phyloP scores from a whole-genome alignment of 2,797 vertebrate genomes.

The Pelodytes ibericus region DNA sequence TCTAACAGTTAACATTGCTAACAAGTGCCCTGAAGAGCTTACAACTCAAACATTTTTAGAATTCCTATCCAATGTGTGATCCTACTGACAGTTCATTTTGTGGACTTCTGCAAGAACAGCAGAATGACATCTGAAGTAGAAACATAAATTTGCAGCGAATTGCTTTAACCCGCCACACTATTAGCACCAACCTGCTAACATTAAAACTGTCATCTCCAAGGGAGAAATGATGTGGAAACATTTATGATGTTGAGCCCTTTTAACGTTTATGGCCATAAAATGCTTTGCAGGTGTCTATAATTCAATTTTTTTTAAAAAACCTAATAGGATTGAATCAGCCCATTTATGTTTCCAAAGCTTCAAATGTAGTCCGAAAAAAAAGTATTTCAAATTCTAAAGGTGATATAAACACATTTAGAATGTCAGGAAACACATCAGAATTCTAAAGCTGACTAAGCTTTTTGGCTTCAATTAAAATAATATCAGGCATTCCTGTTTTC shows the following conservation, averaged over 20 bases:
- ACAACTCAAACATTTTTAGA: neutral
- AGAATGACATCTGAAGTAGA: neutral
- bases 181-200: constrained; percentile 4
- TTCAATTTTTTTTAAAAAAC: neutral
- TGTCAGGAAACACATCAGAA: constrained; percentile 57
- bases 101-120: neutral
- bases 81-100: constrained; percentile 3
- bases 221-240: neutral
- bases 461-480: constrained; percentile 59
- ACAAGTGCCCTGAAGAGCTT: constrained; percentile 16
- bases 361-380: constrained; percentile 1
- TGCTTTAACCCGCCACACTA: neutral
- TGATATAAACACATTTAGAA: constrained; percentile 54
- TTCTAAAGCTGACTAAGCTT: constrained; percentile 58
- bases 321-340: neutral
- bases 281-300: neutral
- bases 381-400: constrained; percentile 37
- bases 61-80: constrained; percentile 4
- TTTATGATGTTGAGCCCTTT: neutral
- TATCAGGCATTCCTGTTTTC: constrained; percentile 61
- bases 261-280: neutral
- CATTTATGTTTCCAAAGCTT: constrained; percentile 17
- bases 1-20: constrained; percentile 1
- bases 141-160: neutral
- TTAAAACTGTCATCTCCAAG: constrained; percentile 17